Evolutionary conservation across 2,113 vertebrate species (phyloP), one percentile per base, ranked within the genome.

Genomic region (Pangasianodon hypophthalmus): DNA sequence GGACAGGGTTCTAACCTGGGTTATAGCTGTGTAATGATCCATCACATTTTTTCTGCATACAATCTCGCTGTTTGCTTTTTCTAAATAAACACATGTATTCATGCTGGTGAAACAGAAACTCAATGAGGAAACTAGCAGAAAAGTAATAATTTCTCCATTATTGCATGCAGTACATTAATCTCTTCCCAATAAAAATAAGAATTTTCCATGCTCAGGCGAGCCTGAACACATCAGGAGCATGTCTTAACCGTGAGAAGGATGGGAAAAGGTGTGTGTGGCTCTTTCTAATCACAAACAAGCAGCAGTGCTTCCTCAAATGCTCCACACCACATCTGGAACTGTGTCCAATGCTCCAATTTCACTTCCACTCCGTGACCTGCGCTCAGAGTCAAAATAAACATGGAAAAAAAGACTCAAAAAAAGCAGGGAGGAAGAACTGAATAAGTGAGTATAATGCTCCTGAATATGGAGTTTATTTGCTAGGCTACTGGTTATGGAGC

Each of bases 291-390:
- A 85, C 93, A 86, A 92, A 93, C 84, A 93, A 87, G 87, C 89
- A 90, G 90, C 87, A 83, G 54, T 8, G 29, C 88, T 94, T 92
- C 83, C 92, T 92, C 60, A 85, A 85, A 81, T 18, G 52, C 77
- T 64, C 85, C 6, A 14, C 37, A 32, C 88, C 92, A 94, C 94
- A 96, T 96, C 95, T 95, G 94, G 92, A 93, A 84, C 92, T 87
- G 80, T 84, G 92, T 93, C 86, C 81, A 71, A 58, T 6, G 81
- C 84, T 85, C 83, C 54, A 86, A 93, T 95, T 93, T 89, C 93
- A 95, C 93, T 94, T 93, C 92, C 87, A 84, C 37, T 93, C 90
- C 88, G 87, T 95, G 94, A 94, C 93, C 94, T 92, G 91, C 92
- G 91, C 93, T 94, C 93, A 91, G 93, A 94, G 93, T 82, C 71